These are phyloP conservation scores for Pseudomyrmex flavicornis DNA, from an alignment of 1,140 invertebrate species.

Conservation along the genomic window DNA sequence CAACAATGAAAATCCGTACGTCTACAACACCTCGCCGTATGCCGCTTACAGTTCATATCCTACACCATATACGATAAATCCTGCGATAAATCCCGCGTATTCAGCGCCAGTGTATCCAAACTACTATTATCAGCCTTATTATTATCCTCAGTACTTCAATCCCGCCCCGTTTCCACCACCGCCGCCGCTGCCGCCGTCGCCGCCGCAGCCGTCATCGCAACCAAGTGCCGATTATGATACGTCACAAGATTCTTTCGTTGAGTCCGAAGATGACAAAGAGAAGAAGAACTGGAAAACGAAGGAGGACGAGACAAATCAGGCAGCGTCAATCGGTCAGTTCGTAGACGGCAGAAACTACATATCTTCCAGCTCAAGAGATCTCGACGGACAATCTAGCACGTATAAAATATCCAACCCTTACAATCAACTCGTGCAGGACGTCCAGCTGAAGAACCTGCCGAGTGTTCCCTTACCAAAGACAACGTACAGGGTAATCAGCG, in stretches of 20 bases:
- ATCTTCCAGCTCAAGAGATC: slow-evolving; percentile 75
- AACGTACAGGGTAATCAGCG: slow-evolving; percentile 77
- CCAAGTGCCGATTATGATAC: slow-evolving; percentile 15
- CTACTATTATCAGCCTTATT: slow-evolving; percentile 78
- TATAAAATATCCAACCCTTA: slow-evolving; percentile 73
- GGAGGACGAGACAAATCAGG: slow-evolving; percentile 39
- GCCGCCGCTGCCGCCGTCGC: slow-evolving; percentile 22
- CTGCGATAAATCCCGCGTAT: slow-evolving; percentile 20
- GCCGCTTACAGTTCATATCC: slow-evolving; percentile 70
- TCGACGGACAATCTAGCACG: slow-evolving; percentile 77
- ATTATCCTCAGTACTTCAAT: slow-evolving; percentile 78
- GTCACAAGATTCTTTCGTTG: slow-evolving; percentile 44
- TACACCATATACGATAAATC: slow-evolving; percentile 31
- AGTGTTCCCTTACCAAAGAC: slow-evolving; percentile 66
- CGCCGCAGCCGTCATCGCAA: not conserved
- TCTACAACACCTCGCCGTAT: slow-evolving; percentile 67
- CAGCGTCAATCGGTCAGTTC: slow-evolving; percentile 60
- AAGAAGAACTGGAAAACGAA: slow-evolving; percentile 51
- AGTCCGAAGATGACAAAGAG: slow-evolving; percentile 66
- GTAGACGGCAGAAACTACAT: slow-evolving; percentile 80
- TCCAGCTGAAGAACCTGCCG: slow-evolving; percentile 32
- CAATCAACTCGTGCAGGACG: slow-evolving; percentile 74
- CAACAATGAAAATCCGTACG: slow-evolving; percentile 1
- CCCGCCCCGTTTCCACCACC: slow-evolving; percentile 74
- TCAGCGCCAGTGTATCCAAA: slow-evolving; percentile 69